A percentile compares a stretch with the other conserved stretches of the same genome.
These are phyloP conservation scores for Megathymus violae DNA, from an alignment of 1,140 invertebrate species.

Conservation along the genomic window DNA sequence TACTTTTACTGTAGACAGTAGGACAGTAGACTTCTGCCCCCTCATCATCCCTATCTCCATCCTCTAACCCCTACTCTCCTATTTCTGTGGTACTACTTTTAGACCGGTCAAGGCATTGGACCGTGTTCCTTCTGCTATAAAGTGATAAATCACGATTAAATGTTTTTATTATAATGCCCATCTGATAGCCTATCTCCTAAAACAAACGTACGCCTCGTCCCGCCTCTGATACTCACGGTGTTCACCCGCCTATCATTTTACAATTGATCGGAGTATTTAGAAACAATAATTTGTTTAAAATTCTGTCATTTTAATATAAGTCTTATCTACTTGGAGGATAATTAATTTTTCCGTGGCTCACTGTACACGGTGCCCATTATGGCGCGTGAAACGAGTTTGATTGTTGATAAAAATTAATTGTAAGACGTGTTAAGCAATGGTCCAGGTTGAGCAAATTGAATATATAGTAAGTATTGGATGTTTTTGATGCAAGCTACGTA, in stretches of 20 bases:
- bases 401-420: not conserved
- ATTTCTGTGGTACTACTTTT: no score
- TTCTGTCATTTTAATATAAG: not conserved
- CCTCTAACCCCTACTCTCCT: no score
- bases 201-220: not conserved
- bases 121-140: no score
- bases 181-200: no score
- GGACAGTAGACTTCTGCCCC: no score
- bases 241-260: not conserved
- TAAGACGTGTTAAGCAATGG: slow-evolving; percentile 37
- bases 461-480: not conserved
- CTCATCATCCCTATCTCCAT: no score
- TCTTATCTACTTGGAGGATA: not conserved
- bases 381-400: not conserved
- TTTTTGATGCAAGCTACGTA: not conserved
- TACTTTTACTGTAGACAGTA: no score
- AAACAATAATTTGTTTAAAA: not conserved
- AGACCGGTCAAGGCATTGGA: no score
- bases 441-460: slow-evolving; percentile 14
- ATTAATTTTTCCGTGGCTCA: not conserved
- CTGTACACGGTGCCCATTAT: not conserved
- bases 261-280: not conserved
- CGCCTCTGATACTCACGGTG: not conserved
- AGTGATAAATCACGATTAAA: no score
- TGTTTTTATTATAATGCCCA: no score